Evolutionary conservation across 1,140 invertebrate genomes (phyloP).

Genomic region (Augochlora pura): DNA sequence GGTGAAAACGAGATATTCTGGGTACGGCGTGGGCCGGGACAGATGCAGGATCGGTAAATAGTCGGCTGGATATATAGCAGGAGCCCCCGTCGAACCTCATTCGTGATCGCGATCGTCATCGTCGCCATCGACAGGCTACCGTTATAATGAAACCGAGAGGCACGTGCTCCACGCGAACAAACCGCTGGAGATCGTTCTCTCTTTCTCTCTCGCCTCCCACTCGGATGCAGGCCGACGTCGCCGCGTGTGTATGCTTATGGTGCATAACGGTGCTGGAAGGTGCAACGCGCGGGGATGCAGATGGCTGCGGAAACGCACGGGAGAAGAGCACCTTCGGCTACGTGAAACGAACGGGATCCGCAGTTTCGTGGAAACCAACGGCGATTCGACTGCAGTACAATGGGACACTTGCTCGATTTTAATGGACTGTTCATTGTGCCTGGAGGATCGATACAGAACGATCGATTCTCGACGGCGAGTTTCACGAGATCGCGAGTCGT

Average conservation of each 20-base stretch:
- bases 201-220: too few species aligned
- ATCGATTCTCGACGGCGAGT: too few species aligned
- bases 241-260: background rate
- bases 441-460: too few species aligned
- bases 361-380: too few species aligned
- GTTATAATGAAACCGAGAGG: constrained; percentile 56
- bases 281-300: constrained; percentile 25
- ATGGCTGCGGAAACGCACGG: constrained; percentile 3
- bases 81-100: background rate
- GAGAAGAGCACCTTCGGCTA: constrained; percentile 1
- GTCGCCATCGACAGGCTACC: constrained; percentile 60
- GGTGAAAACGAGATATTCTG: constrained; percentile 60
- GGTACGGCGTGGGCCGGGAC: constrained; percentile 44
- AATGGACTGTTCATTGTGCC: too few species aligned
- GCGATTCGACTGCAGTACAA: too few species aligned
- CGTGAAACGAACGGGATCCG: background rate
- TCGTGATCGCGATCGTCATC: constrained; percentile 41
- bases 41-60: constrained; percentile 64
- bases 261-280: constrained; percentile 31
- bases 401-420: too few species aligned
- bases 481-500: too few species aligned
- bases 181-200: background rate
- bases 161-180: constrained; percentile 55
- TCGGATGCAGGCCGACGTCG: background rate
- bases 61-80: constrained; percentile 49